Percentiles rank a stretch among this genome's conserved stretches.
These are phyloP conservation scores for Albula goreensis DNA, from an alignment of 2,113 vertebrate species.

Conservation along the genomic window DNA sequence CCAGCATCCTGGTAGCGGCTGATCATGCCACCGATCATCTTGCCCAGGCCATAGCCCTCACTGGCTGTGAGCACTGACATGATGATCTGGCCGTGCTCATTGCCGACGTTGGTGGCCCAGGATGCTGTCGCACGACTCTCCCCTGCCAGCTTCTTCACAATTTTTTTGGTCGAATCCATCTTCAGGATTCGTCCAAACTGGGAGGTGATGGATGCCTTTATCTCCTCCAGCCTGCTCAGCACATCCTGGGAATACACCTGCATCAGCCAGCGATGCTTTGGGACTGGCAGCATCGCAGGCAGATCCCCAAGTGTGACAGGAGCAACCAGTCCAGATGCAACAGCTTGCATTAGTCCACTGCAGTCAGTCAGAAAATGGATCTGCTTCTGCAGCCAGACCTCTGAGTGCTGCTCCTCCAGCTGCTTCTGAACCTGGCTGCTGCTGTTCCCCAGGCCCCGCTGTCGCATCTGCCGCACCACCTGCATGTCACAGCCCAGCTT, in stretches of 20 bases:
- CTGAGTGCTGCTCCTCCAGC: too few species aligned
- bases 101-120: slow-evolving; percentile 30
- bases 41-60: slow-evolving; percentile 25
- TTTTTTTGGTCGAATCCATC: slow-evolving; percentile 33
- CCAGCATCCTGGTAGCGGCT: slow-evolving; percentile 10
- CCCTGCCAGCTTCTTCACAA: slow-evolving; percentile 26
- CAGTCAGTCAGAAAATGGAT: not conserved
- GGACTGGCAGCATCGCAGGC: not conserved
- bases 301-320: not conserved
- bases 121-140: slow-evolving; percentile 12
- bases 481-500: too few species aligned
- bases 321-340: too few species aligned
- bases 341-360: not conserved
- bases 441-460: too few species aligned
- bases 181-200: slow-evolving; percentile 30
- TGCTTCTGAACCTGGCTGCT: too few species aligned
- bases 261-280: slow-evolving; percentile 30
- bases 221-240: slow-evolving; percentile 14
- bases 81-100: slow-evolving; percentile 35
- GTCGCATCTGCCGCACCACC: too few species aligned
- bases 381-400: too few species aligned
- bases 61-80: slow-evolving; percentile 30
- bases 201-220: slow-evolving; percentile 25
- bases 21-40: slow-evolving; percentile 24
- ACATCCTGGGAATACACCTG: slow-evolving; percentile 28